Base-by-base conservation (phyloP, 2,888 invertebrate genomes). In the Drosophila mulleri region DNA sequence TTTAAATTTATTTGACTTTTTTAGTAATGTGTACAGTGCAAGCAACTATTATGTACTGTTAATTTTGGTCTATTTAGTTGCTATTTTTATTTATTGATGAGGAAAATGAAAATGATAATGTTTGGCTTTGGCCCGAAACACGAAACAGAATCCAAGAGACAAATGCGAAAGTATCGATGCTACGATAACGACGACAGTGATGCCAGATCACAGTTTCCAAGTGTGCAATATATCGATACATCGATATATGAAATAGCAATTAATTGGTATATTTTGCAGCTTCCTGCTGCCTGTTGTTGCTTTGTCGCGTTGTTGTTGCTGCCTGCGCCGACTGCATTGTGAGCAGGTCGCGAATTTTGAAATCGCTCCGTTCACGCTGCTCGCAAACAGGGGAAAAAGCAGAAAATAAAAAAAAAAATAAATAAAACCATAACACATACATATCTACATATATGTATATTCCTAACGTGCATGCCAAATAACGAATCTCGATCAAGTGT, bases 91-190 rank as follows among this genome's bases (percentile, higher is more conserved):
- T 74, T 67, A 65, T 60, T 72, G 66, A 72, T 76, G 74, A 67
- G 65, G 63, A 71, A 81, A 82, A 82, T 64, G 60, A 74, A 80
- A 82, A 81, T 66, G 69, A 82, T 79, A 82, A 78, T 82, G 81
- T 82, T 81, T 82, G 80, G 82, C 72, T 81, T 80, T 71, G 26
- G 67, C 71, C 77, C 74, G 80, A 75, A 75, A 69, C 75, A 78
- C 77, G 77, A 77, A 77, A 74, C 73, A 67, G 70, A 72, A 61
- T 72, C 47, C 54, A 64, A 68, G 64, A 73, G 57, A 61, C 69
- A 59, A 76, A 63, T 63, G 76, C 47, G 23, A 48, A 44, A 76
- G 59, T 76, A 76, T 76, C 76, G 76, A 76, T 76, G 65, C n/a
- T 39, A 39, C 68, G 59, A 60, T 69, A 59, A 41, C 29, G 12